Base-by-base conservation (phyloP, 2,888 invertebrate genomes). In the Microplitis deprimator region DNA sequence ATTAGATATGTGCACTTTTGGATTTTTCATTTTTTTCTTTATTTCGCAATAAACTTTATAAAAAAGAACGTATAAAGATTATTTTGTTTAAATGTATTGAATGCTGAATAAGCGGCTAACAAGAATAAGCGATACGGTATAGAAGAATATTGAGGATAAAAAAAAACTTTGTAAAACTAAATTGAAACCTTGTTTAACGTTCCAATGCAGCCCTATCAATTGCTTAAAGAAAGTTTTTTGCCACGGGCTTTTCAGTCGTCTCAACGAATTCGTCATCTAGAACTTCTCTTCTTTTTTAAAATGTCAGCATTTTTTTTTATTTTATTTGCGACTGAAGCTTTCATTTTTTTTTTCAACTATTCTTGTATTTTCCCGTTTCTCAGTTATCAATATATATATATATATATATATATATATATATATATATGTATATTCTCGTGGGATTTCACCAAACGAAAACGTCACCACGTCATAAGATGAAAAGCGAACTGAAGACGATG, bases 141-240 rank as follows among this genome's bases (percentile, higher is more conserved):
- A 29, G 4, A 29, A 29, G 29, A 29, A 29, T 29, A 29, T 29
- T 40, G 13, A 17, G 39, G 61, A 16, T 38, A 61, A 7, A 39
- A 10, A n/a, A 20, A 61, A 7, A 38, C 38, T 39, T 71, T 71
- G 5, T n/a, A 39, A n/a, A 20, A 75, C 76, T 79, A 76, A 84
- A 79, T 84, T 83, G 65, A 70, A 13, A 85, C 83, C 82, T 85
- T 85, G 81, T 83, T 83, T 81, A 81, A 85, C 83, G 79, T 84
- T 85, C 61, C 65, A 77, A 78, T 76, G 79, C 78, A 80, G 80
- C 79, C 79, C 81, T 82, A 83, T 82, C 83, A 81, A 82, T 83
- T 78, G 78, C 73, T 75, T 65, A 77, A 70, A 69, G 16, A 16
- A 40, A 41, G 62, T 20, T 61, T 73, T 70, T 71, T 16, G 41